Evolutionary conservation across 2,888 invertebrate genomes (phyloP).

Genomic region (Rhogogaster chlorosoma): DNA sequence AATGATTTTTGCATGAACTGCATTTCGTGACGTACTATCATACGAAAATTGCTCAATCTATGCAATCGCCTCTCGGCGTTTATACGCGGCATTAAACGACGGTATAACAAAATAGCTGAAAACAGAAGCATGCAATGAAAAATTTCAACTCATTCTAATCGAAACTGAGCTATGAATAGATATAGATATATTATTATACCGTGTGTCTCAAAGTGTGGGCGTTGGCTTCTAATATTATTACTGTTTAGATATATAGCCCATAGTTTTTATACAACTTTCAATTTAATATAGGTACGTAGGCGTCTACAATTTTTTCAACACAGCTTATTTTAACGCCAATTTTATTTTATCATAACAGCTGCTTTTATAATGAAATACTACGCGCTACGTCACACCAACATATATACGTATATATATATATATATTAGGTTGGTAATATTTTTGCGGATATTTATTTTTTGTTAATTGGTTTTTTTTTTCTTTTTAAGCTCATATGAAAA

Average conservation of each 20-base stretch:
- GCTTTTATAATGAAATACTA: neutral
- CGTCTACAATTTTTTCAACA: neutral
- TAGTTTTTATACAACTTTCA: neutral
- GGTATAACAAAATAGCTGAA: neutral
- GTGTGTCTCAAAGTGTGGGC: neutral
- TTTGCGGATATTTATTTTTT: too few relatives aligned
- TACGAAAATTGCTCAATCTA: neutral
- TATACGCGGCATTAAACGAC: neutral
- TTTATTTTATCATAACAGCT: neutral
- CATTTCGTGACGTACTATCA: neutral
- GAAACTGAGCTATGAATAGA: neutral
- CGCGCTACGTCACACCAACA: neutral
- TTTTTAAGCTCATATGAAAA: too few relatives aligned
- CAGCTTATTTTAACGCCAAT: neutral
- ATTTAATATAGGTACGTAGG: neutral
- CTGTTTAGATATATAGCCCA: neutral
- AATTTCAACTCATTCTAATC: neutral
- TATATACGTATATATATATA: neutral
- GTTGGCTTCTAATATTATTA: neutral
- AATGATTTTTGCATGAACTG: neutral
- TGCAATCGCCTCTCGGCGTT: neutral
- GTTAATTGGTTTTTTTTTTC: too few relatives aligned
- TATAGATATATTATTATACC: neutral
- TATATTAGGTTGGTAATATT: too few relatives aligned
- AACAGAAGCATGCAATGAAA: neutral